Percentiles rank a stretch among this genome's conserved stretches.
These are phyloP conservation scores for Gnathonemus echidnorhynchus DNA, from an alignment of 2,113 vertebrate genomes.

Conservation along the genomic window DNA sequence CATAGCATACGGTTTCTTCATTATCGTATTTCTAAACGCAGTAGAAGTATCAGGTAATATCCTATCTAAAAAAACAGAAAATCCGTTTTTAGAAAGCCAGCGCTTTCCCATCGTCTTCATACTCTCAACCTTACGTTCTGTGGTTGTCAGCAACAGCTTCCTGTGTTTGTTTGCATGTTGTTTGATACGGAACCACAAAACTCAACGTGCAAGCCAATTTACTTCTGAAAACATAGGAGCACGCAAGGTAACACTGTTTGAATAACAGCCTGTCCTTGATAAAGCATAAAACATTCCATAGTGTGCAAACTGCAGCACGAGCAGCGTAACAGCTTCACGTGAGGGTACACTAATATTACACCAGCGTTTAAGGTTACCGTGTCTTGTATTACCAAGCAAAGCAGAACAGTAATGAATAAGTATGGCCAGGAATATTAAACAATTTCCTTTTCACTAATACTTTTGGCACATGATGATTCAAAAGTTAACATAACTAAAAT, in stretches of 20 bases:
- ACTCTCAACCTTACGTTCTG: background rate
- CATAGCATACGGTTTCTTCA: background rate
- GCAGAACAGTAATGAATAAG: background rate
- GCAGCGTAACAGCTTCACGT: background rate
- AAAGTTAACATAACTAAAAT: background rate
- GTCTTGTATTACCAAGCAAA: background rate
- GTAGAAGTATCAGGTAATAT: background rate
- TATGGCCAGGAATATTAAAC: background rate
- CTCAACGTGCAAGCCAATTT: background rate
- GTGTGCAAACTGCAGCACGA: background rate
- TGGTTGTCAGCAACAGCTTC: background rate
- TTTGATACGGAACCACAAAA: background rate
- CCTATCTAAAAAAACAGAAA: background rate
- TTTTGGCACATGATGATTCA: background rate
- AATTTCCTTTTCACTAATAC: background rate
- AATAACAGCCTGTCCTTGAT: background rate
- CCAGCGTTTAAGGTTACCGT: background rate
- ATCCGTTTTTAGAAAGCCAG: background rate
- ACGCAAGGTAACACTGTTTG: background rate
- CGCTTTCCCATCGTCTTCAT: background rate
- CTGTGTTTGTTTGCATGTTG: background rate
- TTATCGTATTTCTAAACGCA: background rate
- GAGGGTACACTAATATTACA: background rate
- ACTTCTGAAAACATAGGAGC: background rate
- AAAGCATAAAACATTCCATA: background rate